Evolutionary conservation across 2,888 invertebrate species (phyloP).

Genomic region (Lepetodrilus schrolli): DNA sequence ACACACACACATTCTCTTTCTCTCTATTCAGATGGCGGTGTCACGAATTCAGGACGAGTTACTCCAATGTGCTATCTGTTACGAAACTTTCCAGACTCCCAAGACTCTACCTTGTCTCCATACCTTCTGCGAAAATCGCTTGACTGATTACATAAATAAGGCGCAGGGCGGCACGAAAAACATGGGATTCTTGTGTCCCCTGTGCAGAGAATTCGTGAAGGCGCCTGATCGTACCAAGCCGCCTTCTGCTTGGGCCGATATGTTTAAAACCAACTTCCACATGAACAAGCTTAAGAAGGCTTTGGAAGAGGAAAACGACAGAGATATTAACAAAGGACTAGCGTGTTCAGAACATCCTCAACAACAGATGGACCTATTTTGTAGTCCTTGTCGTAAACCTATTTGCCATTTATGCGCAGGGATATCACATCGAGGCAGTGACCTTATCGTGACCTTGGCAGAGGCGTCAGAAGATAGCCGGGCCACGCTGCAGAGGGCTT

Average conservation of each 20-base stretch:
- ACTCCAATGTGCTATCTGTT: slow-evolving; percentile 11
- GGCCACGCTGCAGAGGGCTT: slow-evolving; percentile 1
- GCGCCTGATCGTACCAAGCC: slow-evolving; percentile 23
- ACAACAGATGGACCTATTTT: slow-evolving; percentile 38
- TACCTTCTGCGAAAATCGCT: background rate
- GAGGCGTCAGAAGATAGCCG: slow-evolving; percentile 35
- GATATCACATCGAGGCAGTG: slow-evolving; percentile 38
- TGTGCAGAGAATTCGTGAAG: slow-evolving; percentile 36
- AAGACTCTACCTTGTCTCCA: slow-evolving; percentile 25
- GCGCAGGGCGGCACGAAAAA: background rate
- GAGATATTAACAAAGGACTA: background rate
- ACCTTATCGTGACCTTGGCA: slow-evolving; percentile 32
- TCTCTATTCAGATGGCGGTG: too few species aligned
- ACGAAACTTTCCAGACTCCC: background rate
- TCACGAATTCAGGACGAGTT: slow-evolving; percentile 12
- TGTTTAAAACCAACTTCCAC: slow-evolving; percentile 40
- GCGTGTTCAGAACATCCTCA: background rate
- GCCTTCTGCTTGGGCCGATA: slow-evolving; percentile 36
- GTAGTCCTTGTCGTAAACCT: slow-evolving; percentile 30
- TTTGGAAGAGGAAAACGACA: slow-evolving; percentile 6
- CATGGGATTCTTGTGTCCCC: slow-evolving; percentile 38
- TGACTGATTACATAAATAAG: background rate
- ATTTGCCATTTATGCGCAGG: slow-evolving; percentile 45
- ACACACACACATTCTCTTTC: too few species aligned
- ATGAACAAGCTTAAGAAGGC: slow-evolving; percentile 38